A percentile compares a stretch with the other conserved stretches of the same genome.
Evolutionary conservation across 2,113 vertebrate species (phyloP).

Genomic region (Gymnorhina tibicen): DNA sequence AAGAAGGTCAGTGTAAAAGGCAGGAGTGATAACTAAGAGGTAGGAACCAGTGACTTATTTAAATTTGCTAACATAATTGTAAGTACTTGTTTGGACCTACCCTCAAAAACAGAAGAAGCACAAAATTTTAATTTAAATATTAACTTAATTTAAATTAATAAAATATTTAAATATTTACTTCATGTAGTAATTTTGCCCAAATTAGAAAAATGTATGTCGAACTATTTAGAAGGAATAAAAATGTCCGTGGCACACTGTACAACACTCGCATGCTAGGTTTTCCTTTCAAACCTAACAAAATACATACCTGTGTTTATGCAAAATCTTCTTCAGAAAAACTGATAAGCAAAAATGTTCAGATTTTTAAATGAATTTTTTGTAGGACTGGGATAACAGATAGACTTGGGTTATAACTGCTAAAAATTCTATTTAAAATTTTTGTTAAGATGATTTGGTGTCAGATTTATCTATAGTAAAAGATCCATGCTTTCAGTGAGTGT

Average conservation of each 20-base stretch:
- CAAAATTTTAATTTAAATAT: not conserved
- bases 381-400: not conserved
- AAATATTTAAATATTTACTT: not conserved
- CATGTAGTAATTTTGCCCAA: not conserved
- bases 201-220: not conserved
- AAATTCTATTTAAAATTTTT: not conserved
- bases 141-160: not conserved
- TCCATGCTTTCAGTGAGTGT: not conserved
- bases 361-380: not conserved
- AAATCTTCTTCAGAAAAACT: not conserved
- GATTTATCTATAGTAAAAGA: not conserved
- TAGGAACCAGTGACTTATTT: not conserved
- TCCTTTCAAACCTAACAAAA: not conserved
- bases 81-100: not conserved
- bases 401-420: not conserved
- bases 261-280: rapidly evolving
- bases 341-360: not conserved
- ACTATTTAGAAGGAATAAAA: not conserved
- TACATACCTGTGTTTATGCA: not conserved
- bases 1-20: not conserved
- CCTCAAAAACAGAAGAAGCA: not conserved
- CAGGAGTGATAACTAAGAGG: not conserved
- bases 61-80: not conserved
- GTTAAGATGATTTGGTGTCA: not conserved
- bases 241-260: rapidly evolving